These are phyloP conservation scores for Alcedo atthis DNA, from an alignment of 2,797 vertebrate genomes.

Conservation along the genomic window DNA sequence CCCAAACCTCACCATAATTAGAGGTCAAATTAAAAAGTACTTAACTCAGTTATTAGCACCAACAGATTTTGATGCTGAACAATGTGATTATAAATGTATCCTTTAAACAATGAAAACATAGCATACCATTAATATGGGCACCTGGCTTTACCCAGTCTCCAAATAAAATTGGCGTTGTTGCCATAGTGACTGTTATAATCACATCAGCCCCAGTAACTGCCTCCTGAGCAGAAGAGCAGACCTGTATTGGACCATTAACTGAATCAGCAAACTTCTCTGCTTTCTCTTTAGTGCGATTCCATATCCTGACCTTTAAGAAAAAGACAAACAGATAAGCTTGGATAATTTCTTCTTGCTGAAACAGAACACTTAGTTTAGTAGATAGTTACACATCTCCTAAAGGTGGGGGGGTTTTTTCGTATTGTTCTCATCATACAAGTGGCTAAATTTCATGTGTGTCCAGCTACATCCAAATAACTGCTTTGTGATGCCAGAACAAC, in stretches of 20 bases:
- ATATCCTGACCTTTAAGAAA: constrained; percentile 86
- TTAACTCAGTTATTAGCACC: background rate
- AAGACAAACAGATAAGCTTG: background rate
- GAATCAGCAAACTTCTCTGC: constrained; percentile 79
- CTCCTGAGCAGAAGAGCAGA: constrained; percentile 84
- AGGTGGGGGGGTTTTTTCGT: rapidly evolving
- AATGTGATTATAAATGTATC: rapidly evolving
- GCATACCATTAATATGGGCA: constrained; percentile 92
- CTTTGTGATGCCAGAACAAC: background rate
- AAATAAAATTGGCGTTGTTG: constrained; percentile 86
- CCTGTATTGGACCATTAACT: constrained; percentile 74
- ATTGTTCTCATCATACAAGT: background rate
- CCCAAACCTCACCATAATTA: background rate
- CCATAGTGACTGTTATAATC: constrained; percentile 90
- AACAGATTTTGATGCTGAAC: background rate
- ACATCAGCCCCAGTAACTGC: constrained; percentile 90
- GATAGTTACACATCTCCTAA: background rate
- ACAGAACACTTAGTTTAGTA: background rate
- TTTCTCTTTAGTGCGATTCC: constrained; percentile 81
- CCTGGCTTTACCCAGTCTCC: constrained; percentile 94
- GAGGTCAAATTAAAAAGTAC: background rate
- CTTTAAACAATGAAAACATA: rapidly evolving
- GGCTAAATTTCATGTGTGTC: background rate
- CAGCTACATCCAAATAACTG: background rate
- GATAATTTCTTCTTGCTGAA: background rate